A percentile compares a stretch with the other conserved stretches of the same genome.
phyloP scores from a whole-genome alignment of 1,140 invertebrate species.

The Euborellia annulipes region DNA sequence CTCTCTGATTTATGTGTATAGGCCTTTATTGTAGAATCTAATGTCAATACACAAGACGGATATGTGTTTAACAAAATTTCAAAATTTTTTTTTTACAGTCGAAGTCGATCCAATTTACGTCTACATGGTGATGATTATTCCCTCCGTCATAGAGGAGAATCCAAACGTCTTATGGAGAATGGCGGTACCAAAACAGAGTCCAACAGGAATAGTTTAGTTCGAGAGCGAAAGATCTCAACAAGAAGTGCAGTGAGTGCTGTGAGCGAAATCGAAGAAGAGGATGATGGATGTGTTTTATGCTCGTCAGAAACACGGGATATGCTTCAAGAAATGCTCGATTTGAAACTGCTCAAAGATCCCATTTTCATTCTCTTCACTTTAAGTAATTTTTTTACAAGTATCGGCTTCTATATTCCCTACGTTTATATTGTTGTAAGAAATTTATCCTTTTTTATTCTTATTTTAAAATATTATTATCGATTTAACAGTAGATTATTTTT shows the following conservation, averaged over 20 bases:
- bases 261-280: conserved; percentile 11
- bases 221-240: neutral
- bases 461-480: conserved; percentile 3
- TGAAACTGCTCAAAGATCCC: conserved; percentile 64
- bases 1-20: too few relatives aligned
- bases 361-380: conserved; percentile 81
- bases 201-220: too few relatives aligned
- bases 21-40: too few relatives aligned
- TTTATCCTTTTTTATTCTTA: conserved; percentile 1
- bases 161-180: too few relatives aligned
- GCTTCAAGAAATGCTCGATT: conserved; percentile 68
- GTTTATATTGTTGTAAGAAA: conserved; percentile 52
- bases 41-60: too few relatives aligned
- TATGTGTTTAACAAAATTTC: too few relatives aligned
- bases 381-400: conserved; percentile 90
- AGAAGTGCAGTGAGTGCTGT: neutral
- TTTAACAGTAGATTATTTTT: conserved; percentile 4
- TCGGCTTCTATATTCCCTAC: conserved; percentile 93
- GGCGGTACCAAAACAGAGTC: too few relatives aligned
- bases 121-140: too few relatives aligned
- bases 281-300: conserved; percentile 23
- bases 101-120: too few relatives aligned
- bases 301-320: conserved; percentile 37
- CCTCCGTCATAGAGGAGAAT: too few relatives aligned
- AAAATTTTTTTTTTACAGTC: too few relatives aligned